phyloP scores from a whole-genome alignment of 2,888 invertebrate genomes.

The Sesia apiformis region DNA sequence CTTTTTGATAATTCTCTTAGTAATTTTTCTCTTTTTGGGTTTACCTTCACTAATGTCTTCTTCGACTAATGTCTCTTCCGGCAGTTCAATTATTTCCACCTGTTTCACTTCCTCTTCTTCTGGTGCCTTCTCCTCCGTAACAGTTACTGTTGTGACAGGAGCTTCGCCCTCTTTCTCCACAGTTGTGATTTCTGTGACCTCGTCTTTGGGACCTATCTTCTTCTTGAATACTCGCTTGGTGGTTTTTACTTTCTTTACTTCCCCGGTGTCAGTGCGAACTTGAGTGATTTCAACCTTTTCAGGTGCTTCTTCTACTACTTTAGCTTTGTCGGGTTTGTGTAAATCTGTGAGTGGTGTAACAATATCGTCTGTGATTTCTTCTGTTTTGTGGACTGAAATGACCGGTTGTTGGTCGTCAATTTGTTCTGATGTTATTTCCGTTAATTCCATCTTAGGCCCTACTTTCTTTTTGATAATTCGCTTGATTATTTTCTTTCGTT shows the following conservation, averaged over 20 bases:
- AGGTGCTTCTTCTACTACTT: slow-evolving; percentile 11
- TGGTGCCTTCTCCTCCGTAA: slow-evolving; percentile 16
- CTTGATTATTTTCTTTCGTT: slow-evolving; percentile 22
- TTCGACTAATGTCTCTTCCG: slow-evolving; percentile 26
- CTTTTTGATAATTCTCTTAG: slow-evolving; percentile 24
- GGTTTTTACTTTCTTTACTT: slow-evolving; percentile 9
- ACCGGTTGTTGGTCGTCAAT: slow-evolving; percentile 27
- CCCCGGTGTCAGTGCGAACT: slow-evolving; percentile 21
- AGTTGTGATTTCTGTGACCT: slow-evolving; percentile 22
- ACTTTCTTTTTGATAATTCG: slow-evolving; percentile 28
- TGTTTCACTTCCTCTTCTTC: slow-evolving; percentile 18
- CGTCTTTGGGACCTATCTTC: slow-evolving; percentile 18
- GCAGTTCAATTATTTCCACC: slow-evolving; percentile 28
- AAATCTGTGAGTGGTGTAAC: slow-evolving; percentile 8
- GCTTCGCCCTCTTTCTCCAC: slow-evolving; percentile 39
- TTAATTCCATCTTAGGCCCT: slow-evolving; percentile 34
- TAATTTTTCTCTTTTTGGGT: slow-evolving; percentile 19
- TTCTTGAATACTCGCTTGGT: slow-evolving; percentile 24
- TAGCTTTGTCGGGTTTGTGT: slow-evolving; percentile 6
- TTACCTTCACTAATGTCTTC: slow-evolving; percentile 22
- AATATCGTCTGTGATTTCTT: slow-evolving; percentile 16
- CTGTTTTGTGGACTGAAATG: slow-evolving; percentile 18
- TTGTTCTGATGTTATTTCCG: slow-evolving; percentile 33
- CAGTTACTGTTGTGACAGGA: slow-evolving; percentile 26
- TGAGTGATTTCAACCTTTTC: slow-evolving; percentile 4